These are phyloP conservation scores for Crotalus tigris DNA, from an alignment of 2,113 vertebrate genomes.

Conservation along the genomic window DNA sequence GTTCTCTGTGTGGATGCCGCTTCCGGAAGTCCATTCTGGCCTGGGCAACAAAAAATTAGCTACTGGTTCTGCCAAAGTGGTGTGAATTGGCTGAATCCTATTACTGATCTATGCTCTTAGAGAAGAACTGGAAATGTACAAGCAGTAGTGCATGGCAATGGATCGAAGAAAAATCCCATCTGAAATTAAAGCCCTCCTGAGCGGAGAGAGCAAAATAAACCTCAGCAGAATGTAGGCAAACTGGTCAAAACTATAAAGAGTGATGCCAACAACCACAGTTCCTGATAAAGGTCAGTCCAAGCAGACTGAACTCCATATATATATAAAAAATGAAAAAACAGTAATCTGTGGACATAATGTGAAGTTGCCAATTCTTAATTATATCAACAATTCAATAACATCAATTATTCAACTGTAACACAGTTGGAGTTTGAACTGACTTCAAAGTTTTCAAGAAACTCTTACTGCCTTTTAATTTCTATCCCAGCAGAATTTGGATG, in stretches of 20 bases:
- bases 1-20: too few species aligned
- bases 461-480: neutral
- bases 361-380: neutral
- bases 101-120: neutral
- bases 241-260: constrained; percentile 74
- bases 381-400: neutral
- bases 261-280: constrained; percentile 69
- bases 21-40: too few species aligned
- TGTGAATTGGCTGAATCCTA: too few species aligned
- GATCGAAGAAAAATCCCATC: constrained; percentile 98
- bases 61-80: too few species aligned
- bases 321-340: neutral
- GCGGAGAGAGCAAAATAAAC: constrained; percentile 87
- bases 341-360: neutral
- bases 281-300: constrained; percentile 32
- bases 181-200: constrained; percentile 94
- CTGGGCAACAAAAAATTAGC: too few species aligned
- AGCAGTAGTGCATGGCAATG: constrained; percentile 97
- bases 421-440: neutral
- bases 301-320: neutral
- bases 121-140: constrained; percentile 71
- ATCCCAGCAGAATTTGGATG: neutral
- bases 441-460: neutral
- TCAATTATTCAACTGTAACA: neutral
- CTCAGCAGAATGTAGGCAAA: constrained; percentile 74